Percentiles rank a stretch among this genome's conserved stretches.
Evolutionary conservation across 2,888 invertebrate genomes (phyloP).

Genomic region (Gymnosoma rotundatum): DNA sequence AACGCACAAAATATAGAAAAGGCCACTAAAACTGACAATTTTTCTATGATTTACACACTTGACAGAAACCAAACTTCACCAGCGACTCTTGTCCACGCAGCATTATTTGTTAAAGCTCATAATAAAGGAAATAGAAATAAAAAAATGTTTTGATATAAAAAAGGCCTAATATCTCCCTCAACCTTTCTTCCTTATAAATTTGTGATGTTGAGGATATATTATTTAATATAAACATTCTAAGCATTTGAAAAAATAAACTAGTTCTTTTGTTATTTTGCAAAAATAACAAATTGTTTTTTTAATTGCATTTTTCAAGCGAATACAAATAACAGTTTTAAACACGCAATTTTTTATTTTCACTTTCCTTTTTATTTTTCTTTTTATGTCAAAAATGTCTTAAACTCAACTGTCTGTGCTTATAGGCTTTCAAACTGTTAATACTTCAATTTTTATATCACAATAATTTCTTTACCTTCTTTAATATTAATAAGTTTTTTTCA

Average conservation of each 20-base stretch:
- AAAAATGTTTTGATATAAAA: too few species aligned
- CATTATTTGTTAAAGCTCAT: too few species aligned
- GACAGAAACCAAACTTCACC: too few species aligned
- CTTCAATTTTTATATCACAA: conserved; percentile 16
- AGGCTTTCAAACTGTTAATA: conserved; percentile 8
- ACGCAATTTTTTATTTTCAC: conserved; percentile 47
- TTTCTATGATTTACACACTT: too few species aligned
- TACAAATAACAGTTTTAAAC: conserved; percentile 50
- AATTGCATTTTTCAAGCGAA: conserved; percentile 37
- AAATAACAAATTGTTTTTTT: conserved; percentile 59
- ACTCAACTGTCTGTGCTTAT: conserved; percentile 3
- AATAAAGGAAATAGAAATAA: too few species aligned
- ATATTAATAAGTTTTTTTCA: neutral
- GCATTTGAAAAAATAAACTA: neutral
- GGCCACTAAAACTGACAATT: too few species aligned
- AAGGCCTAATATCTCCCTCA: too few species aligned
- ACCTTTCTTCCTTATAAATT: too few species aligned
- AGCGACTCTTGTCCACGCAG: too few species aligned
- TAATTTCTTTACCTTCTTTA: neutral
- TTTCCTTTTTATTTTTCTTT: too few species aligned
- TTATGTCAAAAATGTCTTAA: neutral
- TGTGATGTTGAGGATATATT: too few species aligned
- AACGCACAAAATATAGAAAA: neutral
- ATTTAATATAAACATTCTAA: conserved; percentile 37
- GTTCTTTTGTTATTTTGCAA: neutral